phyloP scores from a whole-genome alignment of 2,113 vertebrate species.

The Sturnira hondurensis region DNA sequence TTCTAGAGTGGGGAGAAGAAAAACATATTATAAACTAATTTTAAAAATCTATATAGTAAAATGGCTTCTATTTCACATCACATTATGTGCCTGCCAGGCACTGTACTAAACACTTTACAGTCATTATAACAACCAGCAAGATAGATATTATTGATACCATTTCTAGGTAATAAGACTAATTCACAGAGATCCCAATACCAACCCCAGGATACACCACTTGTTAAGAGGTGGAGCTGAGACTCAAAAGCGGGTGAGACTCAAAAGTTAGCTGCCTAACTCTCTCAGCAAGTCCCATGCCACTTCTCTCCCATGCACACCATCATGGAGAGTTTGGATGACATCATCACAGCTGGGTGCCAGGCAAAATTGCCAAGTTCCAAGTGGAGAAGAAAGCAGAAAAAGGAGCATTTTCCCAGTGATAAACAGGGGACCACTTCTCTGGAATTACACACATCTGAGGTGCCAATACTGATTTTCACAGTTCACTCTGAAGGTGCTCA shows the following conservation, averaged over 20 bases:
- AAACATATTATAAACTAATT: neutral
- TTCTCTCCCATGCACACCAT: neutral
- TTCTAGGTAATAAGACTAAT: neutral
- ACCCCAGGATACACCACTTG: neutral
- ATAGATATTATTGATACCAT: neutral
- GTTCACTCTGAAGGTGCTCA: constrained; percentile 33
- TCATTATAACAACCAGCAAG: neutral
- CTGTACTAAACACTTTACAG: neutral
- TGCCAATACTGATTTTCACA: neutral
- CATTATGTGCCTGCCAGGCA: neutral
- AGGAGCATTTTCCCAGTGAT: neutral
- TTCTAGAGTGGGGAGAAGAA: neutral
- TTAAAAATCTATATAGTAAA: neutral
- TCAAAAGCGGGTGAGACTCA: neutral
- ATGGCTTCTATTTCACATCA: neutral
- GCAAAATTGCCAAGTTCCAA: neutral
- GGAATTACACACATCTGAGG: neutral
- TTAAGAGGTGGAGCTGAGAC: neutral
- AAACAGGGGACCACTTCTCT: neutral
- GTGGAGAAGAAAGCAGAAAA: neutral
- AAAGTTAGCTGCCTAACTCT: neutral
- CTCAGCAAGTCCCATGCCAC: neutral
- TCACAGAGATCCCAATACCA: neutral
- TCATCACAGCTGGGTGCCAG: neutral
- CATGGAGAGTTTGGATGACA: too few relatives aligned